These are phyloP conservation scores for Malurus alboscapulatus DNA, from an alignment of 2,113 vertebrate species.

Conservation along the genomic window DNA sequence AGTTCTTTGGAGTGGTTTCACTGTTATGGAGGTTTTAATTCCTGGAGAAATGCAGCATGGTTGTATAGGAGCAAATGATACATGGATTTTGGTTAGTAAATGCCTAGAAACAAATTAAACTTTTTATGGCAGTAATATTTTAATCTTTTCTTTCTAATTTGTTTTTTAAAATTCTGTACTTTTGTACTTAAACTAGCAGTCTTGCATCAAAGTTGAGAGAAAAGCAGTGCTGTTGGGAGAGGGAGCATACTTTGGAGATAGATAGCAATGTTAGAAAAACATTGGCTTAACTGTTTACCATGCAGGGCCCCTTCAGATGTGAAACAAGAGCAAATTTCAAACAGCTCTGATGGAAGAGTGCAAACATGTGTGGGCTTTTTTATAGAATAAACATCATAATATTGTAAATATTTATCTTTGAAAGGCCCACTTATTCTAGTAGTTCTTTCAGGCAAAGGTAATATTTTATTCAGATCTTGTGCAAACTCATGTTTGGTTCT, in stretches of 20 bases:
- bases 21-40: not conserved
- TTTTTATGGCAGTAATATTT: not conserved
- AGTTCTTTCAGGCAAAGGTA: not conserved
- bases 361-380: not conserved
- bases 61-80: not conserved
- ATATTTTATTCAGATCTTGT: not conserved
- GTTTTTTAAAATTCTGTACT: not conserved
- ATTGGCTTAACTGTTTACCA: not conserved
- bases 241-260: not conserved
- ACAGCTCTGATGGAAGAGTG: not conserved
- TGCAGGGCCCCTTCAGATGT: not conserved
- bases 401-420: not conserved
- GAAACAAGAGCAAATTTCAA: not conserved
- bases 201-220: not conserved
- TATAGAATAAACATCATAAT: not conserved
- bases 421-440: not conserved
- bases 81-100: not conserved
- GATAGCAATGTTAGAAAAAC: not conserved
- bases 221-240: not conserved
- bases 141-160: not conserved
- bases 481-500: not conserved
- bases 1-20: not conserved
- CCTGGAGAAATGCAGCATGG: rapidly evolving
- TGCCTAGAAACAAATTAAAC: not conserved
- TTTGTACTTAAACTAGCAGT: not conserved